A percentile compares a stretch with the other conserved stretches of the same genome.
These are phyloP conservation scores for Crotalus helleri DNA, from an alignment of 2,113 vertebrate genomes.

Conservation along the genomic window DNA sequence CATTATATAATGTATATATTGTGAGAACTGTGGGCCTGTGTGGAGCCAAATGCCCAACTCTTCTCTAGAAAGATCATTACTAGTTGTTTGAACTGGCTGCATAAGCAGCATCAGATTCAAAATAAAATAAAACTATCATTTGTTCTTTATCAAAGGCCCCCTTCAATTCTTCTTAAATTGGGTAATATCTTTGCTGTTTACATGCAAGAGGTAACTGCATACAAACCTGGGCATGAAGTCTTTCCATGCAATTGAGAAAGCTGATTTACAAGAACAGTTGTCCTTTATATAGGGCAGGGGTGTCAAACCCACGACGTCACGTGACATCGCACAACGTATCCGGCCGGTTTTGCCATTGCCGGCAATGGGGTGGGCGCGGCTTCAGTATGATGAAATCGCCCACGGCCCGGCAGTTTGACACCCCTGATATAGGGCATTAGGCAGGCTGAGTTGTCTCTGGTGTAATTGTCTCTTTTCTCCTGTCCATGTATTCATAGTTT, in stretches of 20 bases:
- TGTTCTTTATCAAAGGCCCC: neutral
- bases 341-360: too few relatives aligned
- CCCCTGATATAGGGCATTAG: neutral
- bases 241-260: neutral
- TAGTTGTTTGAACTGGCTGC: neutral
- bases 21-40: neutral
- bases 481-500: neutral
- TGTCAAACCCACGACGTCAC: too few relatives aligned
- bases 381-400: too few relatives aligned
- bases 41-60: neutral
- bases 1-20: too few relatives aligned
- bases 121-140: neutral
- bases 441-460: neutral
- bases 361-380: too few relatives aligned
- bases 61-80: neutral
- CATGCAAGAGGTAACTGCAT: neutral
- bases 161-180: neutral
- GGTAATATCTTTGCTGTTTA: neutral
- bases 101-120: neutral
- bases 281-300: neutral
- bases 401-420: too few relatives aligned
- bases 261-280: neutral
- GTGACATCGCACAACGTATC: too few relatives aligned
- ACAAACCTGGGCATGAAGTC: neutral
- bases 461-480: neutral